Evolutionary conservation across 2,113 vertebrate genomes (phyloP).

Genomic region (Spheniscus mendiculus): DNA sequence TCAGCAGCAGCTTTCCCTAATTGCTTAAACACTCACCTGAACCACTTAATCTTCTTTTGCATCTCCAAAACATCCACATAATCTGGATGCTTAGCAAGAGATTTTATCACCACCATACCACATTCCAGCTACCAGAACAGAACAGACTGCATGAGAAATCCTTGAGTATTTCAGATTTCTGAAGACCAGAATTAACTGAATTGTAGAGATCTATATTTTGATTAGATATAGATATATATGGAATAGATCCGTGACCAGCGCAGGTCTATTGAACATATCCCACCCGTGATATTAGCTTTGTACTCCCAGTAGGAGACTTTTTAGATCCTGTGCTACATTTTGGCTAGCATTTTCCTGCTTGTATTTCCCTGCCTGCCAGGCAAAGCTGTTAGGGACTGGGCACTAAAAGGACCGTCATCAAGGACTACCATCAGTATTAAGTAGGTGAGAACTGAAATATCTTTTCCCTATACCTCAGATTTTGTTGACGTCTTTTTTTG

Average conservation of each 20-base stretch:
- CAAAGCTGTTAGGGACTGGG: background rate
- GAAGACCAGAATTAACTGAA: background rate
- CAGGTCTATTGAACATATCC: background rate
- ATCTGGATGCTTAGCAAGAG: background rate
- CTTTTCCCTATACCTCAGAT: background rate
- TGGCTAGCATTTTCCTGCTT: background rate
- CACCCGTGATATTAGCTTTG: background rate
- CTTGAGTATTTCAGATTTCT: background rate
- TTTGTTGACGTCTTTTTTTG: background rate
- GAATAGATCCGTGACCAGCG: background rate
- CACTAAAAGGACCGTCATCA: background rate
- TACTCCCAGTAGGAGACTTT: background rate
- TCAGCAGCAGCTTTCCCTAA: background rate
- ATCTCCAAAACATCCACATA: background rate
- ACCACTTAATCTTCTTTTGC: background rate
- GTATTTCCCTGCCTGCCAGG: background rate
- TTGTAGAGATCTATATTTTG: too few relatives aligned
- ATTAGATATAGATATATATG: too few relatives aligned
- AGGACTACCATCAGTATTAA: background rate
- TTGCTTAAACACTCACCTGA: background rate
- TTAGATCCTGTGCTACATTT: background rate
- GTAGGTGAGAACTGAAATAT: background rate
- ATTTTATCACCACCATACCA: background rate
- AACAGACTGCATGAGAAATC: background rate
- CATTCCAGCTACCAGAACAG: background rate